Evolutionary conservation across 2,888 invertebrate species (phyloP).

Genomic region (Alsophila aescularia): DNA sequence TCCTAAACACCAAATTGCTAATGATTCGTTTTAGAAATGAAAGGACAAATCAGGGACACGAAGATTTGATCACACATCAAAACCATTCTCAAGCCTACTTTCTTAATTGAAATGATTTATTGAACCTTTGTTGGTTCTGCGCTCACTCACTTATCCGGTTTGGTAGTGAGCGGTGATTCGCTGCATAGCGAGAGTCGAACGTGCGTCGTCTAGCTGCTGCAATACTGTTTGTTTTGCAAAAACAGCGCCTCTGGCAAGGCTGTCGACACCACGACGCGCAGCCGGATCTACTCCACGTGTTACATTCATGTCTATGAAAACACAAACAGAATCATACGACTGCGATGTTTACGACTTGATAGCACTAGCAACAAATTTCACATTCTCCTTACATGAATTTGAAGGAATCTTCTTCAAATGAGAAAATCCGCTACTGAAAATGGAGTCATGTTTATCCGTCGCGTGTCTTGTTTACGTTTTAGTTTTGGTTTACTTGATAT

Average conservation of each 20-base stretch:
- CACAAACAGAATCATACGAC: neutral
- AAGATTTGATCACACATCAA: neutral
- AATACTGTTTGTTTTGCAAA: constrained; percentile 74
- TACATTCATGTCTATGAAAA: constrained; percentile 9
- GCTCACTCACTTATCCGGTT: constrained; percentile 29
- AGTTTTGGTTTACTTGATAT: too few relatives aligned
- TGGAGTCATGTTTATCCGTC: too few relatives aligned
- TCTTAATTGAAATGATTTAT: constrained; percentile 29
- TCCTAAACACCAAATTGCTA: too few relatives aligned
- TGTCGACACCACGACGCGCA: constrained; percentile 52
- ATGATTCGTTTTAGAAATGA: too few relatives aligned
- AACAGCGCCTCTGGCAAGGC: constrained; percentile 74
- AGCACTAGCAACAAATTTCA: too few relatives aligned
- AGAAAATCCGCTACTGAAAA: too few relatives aligned
- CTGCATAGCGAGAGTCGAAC: constrained; percentile 56
- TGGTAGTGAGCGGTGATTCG: constrained; percentile 47
- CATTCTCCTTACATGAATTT: too few relatives aligned
- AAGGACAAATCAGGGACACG: too few relatives aligned
- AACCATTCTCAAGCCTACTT: constrained; percentile 6
- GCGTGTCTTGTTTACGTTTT: too few relatives aligned
- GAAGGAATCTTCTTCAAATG: too few relatives aligned
- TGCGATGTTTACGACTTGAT: too few relatives aligned
- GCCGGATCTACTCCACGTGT: constrained; percentile 51
- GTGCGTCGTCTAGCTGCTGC: constrained; percentile 61
- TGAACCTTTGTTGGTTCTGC: constrained; percentile 31